Percentiles rank a stretch among this genome's conserved stretches.
Conservation (phyloP, 1,140 invertebrate genomes). For the Psix sp. region DNA sequence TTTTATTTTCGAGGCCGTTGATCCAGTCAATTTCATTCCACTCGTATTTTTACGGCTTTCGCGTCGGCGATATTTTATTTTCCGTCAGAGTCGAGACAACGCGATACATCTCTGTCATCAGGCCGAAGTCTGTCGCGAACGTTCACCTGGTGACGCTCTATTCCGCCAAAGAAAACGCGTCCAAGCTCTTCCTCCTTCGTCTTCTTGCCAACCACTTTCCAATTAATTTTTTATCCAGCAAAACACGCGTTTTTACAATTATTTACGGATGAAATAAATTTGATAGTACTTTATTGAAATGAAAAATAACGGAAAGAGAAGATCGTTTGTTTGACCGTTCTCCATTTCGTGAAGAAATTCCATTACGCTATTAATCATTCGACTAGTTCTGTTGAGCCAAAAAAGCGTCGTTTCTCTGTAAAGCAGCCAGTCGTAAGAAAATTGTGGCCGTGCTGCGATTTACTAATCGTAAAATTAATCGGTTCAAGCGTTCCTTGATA, state of each 20-base stretch:
- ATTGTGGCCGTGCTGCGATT: constrained; percentile 19
- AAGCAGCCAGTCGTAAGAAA: constrained; percentile 19
- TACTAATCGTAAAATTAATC: constrained; percentile 48
- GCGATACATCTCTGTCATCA: constrained; percentile 43
- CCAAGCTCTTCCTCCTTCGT: constrained; percentile 7
- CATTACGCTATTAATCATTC: too few species aligned
- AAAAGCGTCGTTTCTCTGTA: constrained; percentile 16
- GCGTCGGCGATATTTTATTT: constrained; percentile 20
- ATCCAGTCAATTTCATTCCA: constrained; percentile 1
- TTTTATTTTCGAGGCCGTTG: constrained; percentile 4
- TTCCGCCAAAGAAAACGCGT: constrained; percentile 20
- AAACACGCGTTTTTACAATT: too few species aligned
- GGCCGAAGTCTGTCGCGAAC: constrained; percentile 17
- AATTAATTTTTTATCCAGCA: too few species aligned
- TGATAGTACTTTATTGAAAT: too few species aligned
- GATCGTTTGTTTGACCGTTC: too few species aligned
- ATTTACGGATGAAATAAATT: too few species aligned
- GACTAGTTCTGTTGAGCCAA: constrained; percentile 8
- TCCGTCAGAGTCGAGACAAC: constrained; percentile 9
- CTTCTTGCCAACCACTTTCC: too few species aligned
- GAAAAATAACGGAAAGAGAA: too few species aligned
- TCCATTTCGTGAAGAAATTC: too few species aligned
- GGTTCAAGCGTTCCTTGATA: constrained; percentile 20
- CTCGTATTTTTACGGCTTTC: not conserved
- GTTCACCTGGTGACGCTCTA: constrained; percentile 24